Base-by-base conservation (phyloP, 2,113 vertebrate genomes). In the Grus americana region DNA sequence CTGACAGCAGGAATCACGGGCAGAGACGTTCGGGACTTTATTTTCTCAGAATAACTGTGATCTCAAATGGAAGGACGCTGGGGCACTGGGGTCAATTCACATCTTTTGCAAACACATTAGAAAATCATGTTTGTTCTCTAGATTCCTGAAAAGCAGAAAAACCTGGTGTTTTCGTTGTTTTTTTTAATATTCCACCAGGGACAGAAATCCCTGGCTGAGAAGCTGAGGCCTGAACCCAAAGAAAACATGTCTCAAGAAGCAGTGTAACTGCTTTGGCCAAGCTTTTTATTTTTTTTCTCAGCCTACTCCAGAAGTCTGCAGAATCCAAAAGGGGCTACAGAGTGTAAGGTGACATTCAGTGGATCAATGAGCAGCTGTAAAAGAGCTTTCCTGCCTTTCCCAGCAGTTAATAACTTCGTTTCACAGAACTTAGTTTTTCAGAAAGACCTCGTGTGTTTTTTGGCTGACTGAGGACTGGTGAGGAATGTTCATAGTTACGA, bases 121-220 rank as follows among this genome's bases (percentile, higher is more conserved):
- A 57, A 92, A 49, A 46, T 62, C 4, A 0, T 57, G 42, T 54
- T 72, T 93, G 42, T 65, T 84, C 59, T 73, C 24, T n/a, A 15
- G 46, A 76, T 95, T 97, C 83, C 87, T 96, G 83, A 95, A 97
- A 95, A 95, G 92, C 83, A 86, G 67, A 72, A 38, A 87, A 90
- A 67, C 32, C 27, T 65, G 23, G 8, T 82, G 15, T 47, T 38
- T 85, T 87, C 20, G 5, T 17, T 65, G 19, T 29, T 15, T 13
- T 70, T 24, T 82, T 62, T 1, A 2, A 55, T 91, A 88, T 88
- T 75, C 85, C 79, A 73, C 61, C 16, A 73, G 93, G 78, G 91
- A 79, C 42, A 68, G 42, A 67, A 95, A 54, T 75, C 1, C 23
- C 68, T 97, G 95, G 86, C 90, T 79, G 79, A 82, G 83, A 96